Base-by-base conservation (phyloP, 2,888 invertebrate genomes). In the Lypha dubia region DNA sequence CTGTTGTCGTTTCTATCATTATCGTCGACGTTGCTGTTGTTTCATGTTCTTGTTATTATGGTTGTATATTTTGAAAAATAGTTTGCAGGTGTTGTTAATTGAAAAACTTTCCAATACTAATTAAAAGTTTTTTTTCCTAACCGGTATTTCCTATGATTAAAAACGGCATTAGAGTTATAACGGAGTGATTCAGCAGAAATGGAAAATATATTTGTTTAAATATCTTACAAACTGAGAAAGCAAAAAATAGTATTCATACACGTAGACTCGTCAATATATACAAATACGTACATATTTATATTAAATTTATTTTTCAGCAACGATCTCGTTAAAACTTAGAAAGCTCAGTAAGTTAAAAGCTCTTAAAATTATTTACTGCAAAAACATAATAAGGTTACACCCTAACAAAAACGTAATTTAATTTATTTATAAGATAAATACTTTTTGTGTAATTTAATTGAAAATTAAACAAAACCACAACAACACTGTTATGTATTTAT, bases 1-100 rank as follows among this genome's bases (percentile, higher is more conserved):
- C n/a, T 62, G 65, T 38, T 63, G 53, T 46, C 15, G 35, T 22
- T 67, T 20, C 56, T 68, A 53, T 15, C 56, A 60, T 56, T 80
- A 63, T 41, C 46, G 32, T 56, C 58, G 79, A 58, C 77, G 77
- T 56, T 62, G 75, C 17, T 71, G 49, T 73, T 68, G 62, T 6
- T 44, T 17, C 44, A 44, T 79, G 68, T 32, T 60, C 49, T 65
- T 74, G 76, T 53, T 83, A 75, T 49, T 79, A 71, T 62, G 58
- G 28, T 46, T 83, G 62, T 84, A 67, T 73, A 86, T 88, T 88
- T 86, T 84, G 71, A 87, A 87, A 89, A 89, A 90, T 90, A 90
- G 90, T 90, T 90, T 89, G 88, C 90, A 90, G 90, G 90, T 90
- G 90, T 90, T 90, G 90, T 90, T 90, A 90, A 90, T 90, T 90